Base-by-base conservation (phyloP, 1,140 invertebrate genomes). In the Ceratina japonica region DNA sequence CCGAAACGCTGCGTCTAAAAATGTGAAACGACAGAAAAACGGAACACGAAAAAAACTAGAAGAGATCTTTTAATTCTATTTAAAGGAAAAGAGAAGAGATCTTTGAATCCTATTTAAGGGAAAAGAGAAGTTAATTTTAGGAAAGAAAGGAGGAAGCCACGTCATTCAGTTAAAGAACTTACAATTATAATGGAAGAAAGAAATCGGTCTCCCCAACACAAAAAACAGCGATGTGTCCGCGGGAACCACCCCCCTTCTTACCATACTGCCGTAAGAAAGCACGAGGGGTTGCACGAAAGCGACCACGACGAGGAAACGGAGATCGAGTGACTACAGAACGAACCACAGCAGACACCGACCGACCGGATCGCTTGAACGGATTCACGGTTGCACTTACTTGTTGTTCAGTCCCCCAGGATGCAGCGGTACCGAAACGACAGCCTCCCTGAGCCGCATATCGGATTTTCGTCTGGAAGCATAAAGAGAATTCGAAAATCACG, bases 381-480 rank as follows among this genome's bases (percentile, higher is more conserved):
- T 16, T 56, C 15, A 44, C 22, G 54, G 22, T 72, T 24, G 15
- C 49, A 90, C 91, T 92, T 82, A 92, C 91, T 92, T 92, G 79
- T 92, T 92, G 86, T 92, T 92, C 77, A 91, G 81, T 86, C 86
- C 81, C 12, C 20, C 87, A 76, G 88, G 84, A 71, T 90, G 90
- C 80, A 90, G 79, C 59, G 87, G 84, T 77, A 86, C 83, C 78
- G 86, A 87, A 80, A 90, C 81, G 68, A 91, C 80, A 74, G 87
- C 86, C 75, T 92, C 91, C 88, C 90, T 92, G 85, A 92, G 88
- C 85, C 90, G 91, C 91, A 92, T 92, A 83, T 89, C 87, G 89
- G 84, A 85, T 85, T 82, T 82, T 88, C 79, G 80, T 87, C 90
- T 91, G 87, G 78, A 91, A 77, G 64, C 44, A 69, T 27, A 68